Base-by-base conservation (phyloP, 2,113 vertebrate genomes). In the Guaruba guarouba region DNA sequence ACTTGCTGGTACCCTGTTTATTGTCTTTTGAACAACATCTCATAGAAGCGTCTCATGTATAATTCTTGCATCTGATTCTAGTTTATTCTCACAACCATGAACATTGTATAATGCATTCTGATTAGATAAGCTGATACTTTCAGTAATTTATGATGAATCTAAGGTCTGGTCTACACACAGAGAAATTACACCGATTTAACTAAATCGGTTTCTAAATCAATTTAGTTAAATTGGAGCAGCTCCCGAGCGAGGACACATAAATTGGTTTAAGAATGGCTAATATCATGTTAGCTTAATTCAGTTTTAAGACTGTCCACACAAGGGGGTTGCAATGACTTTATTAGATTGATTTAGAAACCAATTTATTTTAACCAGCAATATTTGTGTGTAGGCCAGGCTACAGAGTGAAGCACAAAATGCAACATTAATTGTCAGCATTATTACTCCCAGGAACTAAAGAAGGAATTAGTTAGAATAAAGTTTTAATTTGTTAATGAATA, bases 211-310 rank as follows among this genome's bases (percentile, higher is more conserved):
- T 91, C 90, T 88, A 96, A 96, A 92, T 92, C 87, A 86, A 70
- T 94, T 96, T 90, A 33, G 17, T 35, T 86, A 77, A 92, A 94
- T 48, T 90, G 71, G 54, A 90, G 63, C 67, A 91, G 75, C 75
- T 94, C 86, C 93, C 75, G 90, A 82, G 90, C 0, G 5, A 95
- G 84, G 86, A 81, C 71, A 74, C 14, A 63, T 39, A 88, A 82
- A 95, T 77, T 86, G 67, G 59, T 93, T 96, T 93, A 94, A 88
- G 59, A 92, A 77, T 51, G 67, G 90, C 44, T 96, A 77, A 88
- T 88, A 94, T 35, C 28, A 55, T 80, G 59, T 90, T 95, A 95
- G 87, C 79, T 90, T 96, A 91, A 92, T 79, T 95, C 92, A 92
- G n/a, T 88, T 96, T 90, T 88, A 92, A 94, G 70, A 88, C 90